phyloP scores from a whole-genome alignment of 2,888 invertebrate genomes.

The Eupithecia insigniata region DNA sequence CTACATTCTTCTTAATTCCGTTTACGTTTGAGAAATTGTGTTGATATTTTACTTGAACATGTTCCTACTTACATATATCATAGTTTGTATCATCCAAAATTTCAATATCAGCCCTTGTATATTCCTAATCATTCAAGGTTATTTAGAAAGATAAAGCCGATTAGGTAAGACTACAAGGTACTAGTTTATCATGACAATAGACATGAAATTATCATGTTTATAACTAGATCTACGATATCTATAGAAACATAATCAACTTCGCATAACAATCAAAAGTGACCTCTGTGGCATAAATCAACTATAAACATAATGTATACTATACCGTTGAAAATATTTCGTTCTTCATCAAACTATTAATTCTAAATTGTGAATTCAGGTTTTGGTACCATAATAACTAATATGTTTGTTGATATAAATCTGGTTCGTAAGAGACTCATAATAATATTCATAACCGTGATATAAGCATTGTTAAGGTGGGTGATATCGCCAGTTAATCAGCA shows the following conservation, averaged over 20 bases:
- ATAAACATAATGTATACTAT: slow-evolving; percentile 15
- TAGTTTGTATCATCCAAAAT: neutral
- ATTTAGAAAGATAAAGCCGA: neutral
- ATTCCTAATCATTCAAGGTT: neutral
- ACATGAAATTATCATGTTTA: slow-evolving; percentile 9
- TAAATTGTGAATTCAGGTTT: neutral
- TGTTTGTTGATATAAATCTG: slow-evolving; percentile 32
- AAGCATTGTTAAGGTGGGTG: slow-evolving; percentile 26
- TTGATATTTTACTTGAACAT: no score
- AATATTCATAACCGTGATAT: slow-evolving; percentile 16
- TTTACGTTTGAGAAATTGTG: no score
- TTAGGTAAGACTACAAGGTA: no score
- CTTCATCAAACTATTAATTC: neutral
- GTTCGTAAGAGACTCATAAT: neutral
- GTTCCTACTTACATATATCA: no score
- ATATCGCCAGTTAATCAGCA: slow-evolving; percentile 28
- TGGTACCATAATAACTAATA: neutral
- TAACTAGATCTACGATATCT: neutral
- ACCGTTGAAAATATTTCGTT: neutral
- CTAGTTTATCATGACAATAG: slow-evolving; percentile 4
- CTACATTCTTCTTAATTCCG: no score
- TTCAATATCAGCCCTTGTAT: neutral
- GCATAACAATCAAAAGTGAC: neutral
- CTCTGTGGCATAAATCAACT: neutral
- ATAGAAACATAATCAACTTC: neutral